phyloP scores from a whole-genome alignment of 2,888 invertebrate species.

The Cheilosia variabilis region DNA sequence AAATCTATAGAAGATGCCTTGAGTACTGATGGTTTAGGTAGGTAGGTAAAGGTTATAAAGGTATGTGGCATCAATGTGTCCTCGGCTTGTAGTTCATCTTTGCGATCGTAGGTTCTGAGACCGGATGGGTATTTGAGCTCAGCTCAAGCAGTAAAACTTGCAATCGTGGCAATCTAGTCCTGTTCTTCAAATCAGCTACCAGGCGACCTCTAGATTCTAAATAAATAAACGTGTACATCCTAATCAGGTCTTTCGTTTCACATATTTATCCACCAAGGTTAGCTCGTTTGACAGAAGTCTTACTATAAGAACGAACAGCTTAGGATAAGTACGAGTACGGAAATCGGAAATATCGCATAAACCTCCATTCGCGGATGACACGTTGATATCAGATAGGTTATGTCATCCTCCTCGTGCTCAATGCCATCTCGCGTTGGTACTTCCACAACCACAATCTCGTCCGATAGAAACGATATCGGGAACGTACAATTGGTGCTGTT shows the following conservation, averaged over 20 bases:
- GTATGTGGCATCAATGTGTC: no score
- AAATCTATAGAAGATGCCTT: no score
- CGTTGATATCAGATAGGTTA: constrained; percentile 89
- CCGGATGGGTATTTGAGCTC: no score
- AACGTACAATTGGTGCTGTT: constrained; percentile 92
- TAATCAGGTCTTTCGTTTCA: constrained; percentile 49
- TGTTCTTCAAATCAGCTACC: neutral
- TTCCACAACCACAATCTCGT: constrained; percentile 92
- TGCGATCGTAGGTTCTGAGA: no score
- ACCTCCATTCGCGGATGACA: constrained; percentile 92
- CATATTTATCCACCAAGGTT: constrained; percentile 17
- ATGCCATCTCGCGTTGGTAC: constrained; percentile 92
- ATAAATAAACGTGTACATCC: neutral
- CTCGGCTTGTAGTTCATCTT: no score
- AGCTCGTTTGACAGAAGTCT: neutral
- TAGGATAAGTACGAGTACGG: constrained; percentile 90
- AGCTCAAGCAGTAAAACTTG: no score
- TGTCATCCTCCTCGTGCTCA: constrained; percentile 90
- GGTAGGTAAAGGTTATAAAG: no score
- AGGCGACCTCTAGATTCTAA: neutral
- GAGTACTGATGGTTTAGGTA: no score
- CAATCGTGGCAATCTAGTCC: no score
- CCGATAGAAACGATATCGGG: constrained; percentile 88
- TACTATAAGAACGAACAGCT: constrained; percentile 91
- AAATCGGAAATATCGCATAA: constrained; percentile 91